Percentiles rank a stretch among this genome's conserved stretches.
phyloP scores from a whole-genome alignment of 1,140 invertebrate genomes.

The Ctenoplectra terminalis region DNA sequence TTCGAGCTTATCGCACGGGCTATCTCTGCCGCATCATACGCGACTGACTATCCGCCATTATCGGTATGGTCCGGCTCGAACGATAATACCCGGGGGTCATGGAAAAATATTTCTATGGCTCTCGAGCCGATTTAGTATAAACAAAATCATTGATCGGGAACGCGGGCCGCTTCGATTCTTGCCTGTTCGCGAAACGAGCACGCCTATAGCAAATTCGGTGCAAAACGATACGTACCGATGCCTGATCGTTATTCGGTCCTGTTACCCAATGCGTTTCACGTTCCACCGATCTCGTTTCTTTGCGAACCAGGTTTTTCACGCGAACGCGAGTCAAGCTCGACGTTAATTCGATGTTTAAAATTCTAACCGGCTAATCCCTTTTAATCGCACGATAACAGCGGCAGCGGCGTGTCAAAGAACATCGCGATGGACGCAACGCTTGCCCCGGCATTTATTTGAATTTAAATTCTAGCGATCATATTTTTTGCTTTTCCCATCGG shows the following conservation, averaged over 20 bases:
- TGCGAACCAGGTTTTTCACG: conserved; percentile 27
- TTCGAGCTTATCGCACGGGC: conserved; percentile 61
- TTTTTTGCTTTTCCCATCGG: conserved; percentile 30
- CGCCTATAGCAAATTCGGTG: no score
- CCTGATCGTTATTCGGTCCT: background rate
- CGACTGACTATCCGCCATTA: conserved; percentile 66
- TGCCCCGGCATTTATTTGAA: background rate
- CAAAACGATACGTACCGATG: no score
- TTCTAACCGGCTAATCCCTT: conserved; percentile 25
- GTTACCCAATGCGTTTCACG: background rate
- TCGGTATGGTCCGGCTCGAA: conserved; percentile 62
- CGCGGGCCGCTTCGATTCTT: conserved; percentile 25
- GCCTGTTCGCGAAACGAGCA: background rate
- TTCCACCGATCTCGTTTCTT: conserved; percentile 5
- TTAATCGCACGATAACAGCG: conserved; percentile 41
- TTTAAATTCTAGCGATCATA: conserved; percentile 35
- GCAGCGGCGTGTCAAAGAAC: conserved; percentile 29
- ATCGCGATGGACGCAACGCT: background rate
- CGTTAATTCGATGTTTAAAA: conserved; percentile 50
- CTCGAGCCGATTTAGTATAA: conserved; percentile 49
- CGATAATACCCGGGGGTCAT: conserved; percentile 61
- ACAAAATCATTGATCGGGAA: conserved; percentile 46
- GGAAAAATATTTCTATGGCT: conserved; percentile 57
- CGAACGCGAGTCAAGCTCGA: background rate
- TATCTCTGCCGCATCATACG: conserved; percentile 67